Percentiles rank a stretch among this genome's conserved stretches.
Evolutionary conservation across 2,113 vertebrate genomes (phyloP).

Genomic region (Petromus typicus): DNA sequence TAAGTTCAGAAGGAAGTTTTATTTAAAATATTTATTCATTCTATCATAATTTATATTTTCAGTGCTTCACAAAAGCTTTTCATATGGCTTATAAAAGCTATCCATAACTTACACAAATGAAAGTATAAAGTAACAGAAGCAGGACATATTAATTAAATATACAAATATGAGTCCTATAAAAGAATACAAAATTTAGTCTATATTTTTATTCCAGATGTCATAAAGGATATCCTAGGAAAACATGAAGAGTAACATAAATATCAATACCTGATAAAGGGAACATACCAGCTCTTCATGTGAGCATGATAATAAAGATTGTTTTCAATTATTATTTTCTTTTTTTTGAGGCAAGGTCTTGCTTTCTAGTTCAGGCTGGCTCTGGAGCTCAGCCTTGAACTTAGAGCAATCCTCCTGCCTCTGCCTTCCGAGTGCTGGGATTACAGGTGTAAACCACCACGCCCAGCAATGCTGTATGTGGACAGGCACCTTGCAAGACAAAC

Average conservation of each 20-base stretch:
- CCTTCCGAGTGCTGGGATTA: too few relatives aligned
- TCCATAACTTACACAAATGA: neutral
- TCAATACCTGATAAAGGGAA: neutral
- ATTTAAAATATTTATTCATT: conserved; percentile 34
- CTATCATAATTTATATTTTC: conserved; percentile 6
- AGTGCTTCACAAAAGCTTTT: conserved; percentile 24
- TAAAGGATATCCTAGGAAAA: conserved; percentile 35
- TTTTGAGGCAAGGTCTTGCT: too few relatives aligned
- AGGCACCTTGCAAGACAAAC: too few relatives aligned
- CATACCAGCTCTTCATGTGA: conserved; percentile 25
- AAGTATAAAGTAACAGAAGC: conserved; percentile 42
- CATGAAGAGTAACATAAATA: neutral
- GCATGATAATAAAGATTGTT: neutral
- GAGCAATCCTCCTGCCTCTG: too few relatives aligned
- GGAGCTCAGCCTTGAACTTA: too few relatives aligned
- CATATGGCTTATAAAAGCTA: conserved; percentile 13
- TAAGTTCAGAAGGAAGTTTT: conserved; percentile 48
- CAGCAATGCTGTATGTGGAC: too few relatives aligned
- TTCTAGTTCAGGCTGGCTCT: too few relatives aligned
- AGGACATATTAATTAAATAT: neutral
- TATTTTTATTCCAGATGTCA: conserved; percentile 52
- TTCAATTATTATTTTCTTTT: too few relatives aligned
- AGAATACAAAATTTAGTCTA: conserved; percentile 31
- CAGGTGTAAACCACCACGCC: too few relatives aligned
- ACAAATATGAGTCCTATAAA: neutral